Percentiles rank a stretch among this genome's conserved stretches.
These are phyloP conservation scores for Lasiurus cinereus DNA, from an alignment of 2,113 vertebrate species.

Conservation along the genomic window DNA sequence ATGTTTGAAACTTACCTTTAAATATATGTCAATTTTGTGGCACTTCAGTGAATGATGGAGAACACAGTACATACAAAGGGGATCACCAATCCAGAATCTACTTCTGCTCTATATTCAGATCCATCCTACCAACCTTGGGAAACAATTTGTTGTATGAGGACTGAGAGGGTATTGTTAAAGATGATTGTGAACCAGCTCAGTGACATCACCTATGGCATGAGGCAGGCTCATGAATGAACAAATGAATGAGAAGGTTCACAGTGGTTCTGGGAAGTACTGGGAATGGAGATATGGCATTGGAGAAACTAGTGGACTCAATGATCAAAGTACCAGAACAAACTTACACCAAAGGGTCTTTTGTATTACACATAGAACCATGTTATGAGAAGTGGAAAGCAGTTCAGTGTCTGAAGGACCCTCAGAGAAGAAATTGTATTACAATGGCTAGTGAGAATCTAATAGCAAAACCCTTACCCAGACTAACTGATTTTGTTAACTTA, in stretches of 20 bases:
- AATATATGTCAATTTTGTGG: neutral
- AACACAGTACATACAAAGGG: neutral
- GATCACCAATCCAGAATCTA: neutral
- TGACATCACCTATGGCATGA: neutral
- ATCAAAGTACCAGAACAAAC: neutral
- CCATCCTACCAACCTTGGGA: neutral
- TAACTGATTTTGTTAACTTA: neutral
- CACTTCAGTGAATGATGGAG: neutral
- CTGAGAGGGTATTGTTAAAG: neutral
- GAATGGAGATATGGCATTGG: neutral
- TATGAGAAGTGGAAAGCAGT: neutral
- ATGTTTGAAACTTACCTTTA: neutral
- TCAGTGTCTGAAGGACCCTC: neutral
- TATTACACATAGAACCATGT: neutral
- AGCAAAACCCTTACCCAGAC: neutral
- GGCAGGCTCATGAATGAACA: neutral
- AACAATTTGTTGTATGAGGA: neutral
- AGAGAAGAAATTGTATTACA: neutral
- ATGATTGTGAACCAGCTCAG: fast-evolving
- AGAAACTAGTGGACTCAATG: neutral
- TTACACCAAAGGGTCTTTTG: neutral
- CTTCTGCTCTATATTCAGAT: neutral
- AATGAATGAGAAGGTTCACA: neutral
- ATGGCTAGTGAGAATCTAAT: neutral
- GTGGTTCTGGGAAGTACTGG: neutral